phyloP scores from a whole-genome alignment of 2,888 invertebrate genomes.

The Meghimatium bilineatum region DNA sequence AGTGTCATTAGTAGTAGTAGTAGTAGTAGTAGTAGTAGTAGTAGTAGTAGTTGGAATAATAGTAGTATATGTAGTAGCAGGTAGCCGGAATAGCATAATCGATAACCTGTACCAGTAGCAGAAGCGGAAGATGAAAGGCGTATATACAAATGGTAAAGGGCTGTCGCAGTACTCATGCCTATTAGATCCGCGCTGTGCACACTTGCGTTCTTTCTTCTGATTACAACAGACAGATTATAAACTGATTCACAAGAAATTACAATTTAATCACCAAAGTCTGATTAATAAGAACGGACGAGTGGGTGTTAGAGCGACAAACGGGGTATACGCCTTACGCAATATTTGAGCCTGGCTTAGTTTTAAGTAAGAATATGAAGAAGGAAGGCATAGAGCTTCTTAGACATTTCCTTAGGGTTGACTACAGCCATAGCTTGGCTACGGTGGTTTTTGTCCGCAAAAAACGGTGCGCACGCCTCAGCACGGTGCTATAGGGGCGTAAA shows the following conservation, averaged over 20 bases:
- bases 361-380: background rate
- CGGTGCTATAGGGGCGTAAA: background rate
- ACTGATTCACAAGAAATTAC: constrained; percentile 8
- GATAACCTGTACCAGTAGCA: no score
- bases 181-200: background rate
- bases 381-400: background rate
- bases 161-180: background rate
- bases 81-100: no score
- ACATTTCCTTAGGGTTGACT: background rate
- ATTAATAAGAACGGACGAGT: background rate
- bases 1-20: no score
- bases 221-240: background rate
- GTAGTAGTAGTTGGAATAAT: no score
- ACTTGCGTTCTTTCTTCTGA: background rate
- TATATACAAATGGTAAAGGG: no score
- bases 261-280: background rate
- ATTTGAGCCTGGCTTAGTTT: constrained; percentile 25
- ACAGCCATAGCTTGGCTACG: background rate
- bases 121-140: no score
- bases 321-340: constrained; percentile 1
- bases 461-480: background rate
- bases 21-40: no score
- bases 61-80: no score
- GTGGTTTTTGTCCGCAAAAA: constrained; percentile 28
- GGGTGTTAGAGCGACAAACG: background rate